A percentile compares a stretch with the other conserved stretches of the same genome.
These are phyloP conservation scores for Melipona bicolor DNA, from an alignment of 2,888 invertebrate genomes.

Conservation along the genomic window DNA sequence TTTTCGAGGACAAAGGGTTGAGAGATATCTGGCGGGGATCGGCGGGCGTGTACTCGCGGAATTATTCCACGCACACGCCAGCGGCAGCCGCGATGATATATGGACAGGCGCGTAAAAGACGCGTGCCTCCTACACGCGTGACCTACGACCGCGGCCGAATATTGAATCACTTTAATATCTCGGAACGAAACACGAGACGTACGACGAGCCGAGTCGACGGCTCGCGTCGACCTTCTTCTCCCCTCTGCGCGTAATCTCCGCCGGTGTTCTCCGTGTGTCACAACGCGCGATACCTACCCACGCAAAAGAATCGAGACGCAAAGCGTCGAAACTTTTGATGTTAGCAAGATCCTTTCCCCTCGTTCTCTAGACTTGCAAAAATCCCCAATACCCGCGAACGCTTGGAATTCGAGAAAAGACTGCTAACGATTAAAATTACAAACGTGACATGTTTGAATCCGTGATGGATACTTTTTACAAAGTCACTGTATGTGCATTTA, in stretches of 20 bases:
- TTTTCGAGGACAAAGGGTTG: too few species aligned
- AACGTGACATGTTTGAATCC: too few species aligned
- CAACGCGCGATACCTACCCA: conserved; percentile 8
- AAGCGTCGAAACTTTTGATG: background rate
- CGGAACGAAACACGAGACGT: conserved; percentile 67
- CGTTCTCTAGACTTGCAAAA: background rate
- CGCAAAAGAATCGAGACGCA: background rate
- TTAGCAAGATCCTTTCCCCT: background rate
- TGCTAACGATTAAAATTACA: too few species aligned
- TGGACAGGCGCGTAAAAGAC: conserved; percentile 69
- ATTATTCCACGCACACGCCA: conserved; percentile 75
- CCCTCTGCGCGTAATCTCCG: background rate
- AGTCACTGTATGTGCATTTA: background rate
- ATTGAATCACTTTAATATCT: conserved; percentile 77
- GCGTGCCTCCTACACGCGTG: conserved; percentile 75
- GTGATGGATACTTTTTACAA: background rate
- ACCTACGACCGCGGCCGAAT: conserved; percentile 75
- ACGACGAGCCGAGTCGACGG: conserved; percentile 27
- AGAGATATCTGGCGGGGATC: conserved; percentile 27
- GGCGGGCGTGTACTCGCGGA: conserved; percentile 60
- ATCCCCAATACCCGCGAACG: too few species aligned
- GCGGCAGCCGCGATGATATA: conserved; percentile 73
- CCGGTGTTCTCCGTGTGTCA: background rate
- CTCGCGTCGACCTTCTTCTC: conserved; percentile 29
- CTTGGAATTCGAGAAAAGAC: too few species aligned